Evolutionary conservation across 2,113 vertebrate species (phyloP).

Genomic region (Ariopsis seemanni): DNA sequence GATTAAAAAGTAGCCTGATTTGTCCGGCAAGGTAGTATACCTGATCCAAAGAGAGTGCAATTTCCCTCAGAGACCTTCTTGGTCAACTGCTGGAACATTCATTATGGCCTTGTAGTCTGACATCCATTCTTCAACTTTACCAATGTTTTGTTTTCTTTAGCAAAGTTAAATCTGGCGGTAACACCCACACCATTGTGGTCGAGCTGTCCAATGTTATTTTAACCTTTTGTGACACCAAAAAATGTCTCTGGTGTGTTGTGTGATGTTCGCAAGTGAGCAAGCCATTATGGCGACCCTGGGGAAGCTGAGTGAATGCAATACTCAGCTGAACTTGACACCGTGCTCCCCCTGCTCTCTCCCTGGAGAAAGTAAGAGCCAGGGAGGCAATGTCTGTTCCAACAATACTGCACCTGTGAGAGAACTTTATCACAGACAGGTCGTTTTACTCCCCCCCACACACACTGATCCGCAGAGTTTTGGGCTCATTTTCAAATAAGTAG

Average conservation of each 20-base stretch:
- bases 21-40: not conserved
- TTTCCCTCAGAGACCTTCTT: not conserved
- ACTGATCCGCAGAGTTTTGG: not conserved
- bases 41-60: not conserved
- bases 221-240: conserved; percentile 1
- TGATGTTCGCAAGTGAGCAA: not conserved
- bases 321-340: conserved; percentile 17
- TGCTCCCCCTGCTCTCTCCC: not conserved
- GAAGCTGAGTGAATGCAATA: conserved; percentile 10
- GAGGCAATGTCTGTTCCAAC: not conserved
- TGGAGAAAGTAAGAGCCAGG: not conserved
- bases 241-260: not conserved
- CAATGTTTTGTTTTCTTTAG: not conserved
- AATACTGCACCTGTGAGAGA: conserved; percentile 23
- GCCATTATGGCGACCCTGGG: not conserved
- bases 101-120: not conserved
- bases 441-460: not conserved
- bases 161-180: not conserved
- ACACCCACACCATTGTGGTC: not conserved
- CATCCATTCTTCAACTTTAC: not conserved
- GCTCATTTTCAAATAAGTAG: not conserved
- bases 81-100: not conserved
- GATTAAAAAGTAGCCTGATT: not conserved
- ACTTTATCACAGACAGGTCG: conserved; percentile 26
- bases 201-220: not conserved